A percentile compares a stretch with the other conserved stretches of the same genome.
Evolutionary conservation across 1,140 invertebrate genomes (phyloP).

Genomic region (Drosophila leontia): DNA sequence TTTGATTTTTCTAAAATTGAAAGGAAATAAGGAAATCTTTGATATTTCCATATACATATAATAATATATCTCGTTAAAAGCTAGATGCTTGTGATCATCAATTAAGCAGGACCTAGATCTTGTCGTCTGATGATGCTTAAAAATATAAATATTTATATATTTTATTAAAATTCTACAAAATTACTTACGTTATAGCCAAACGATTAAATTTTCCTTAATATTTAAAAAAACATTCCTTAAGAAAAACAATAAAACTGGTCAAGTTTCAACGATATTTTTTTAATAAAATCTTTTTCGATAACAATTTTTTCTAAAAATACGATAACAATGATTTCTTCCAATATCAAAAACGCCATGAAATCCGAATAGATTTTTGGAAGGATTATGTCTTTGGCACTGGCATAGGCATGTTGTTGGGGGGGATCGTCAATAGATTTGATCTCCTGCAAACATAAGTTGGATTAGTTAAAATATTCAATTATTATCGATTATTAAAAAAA

Average conservation of each 20-base stretch:
- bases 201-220: background rate
- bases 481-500: slow-evolving; percentile 1
- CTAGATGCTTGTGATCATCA: background rate
- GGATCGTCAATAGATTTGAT: slow-evolving; percentile 23
- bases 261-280: slow-evolving; percentile 7
- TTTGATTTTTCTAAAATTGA: background rate
- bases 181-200: background rate
- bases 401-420: background rate
- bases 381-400: background rate
- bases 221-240: too few relatives aligned
- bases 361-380: background rate
- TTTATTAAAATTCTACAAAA: background rate
- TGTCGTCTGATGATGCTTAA: background rate
- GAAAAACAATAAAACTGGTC: background rate
- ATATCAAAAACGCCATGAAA: slow-evolving; percentile 5
- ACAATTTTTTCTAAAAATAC: slow-evolving; percentile 8
- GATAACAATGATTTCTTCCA: slow-evolving; percentile 1
- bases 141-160: too few relatives aligned
- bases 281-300: slow-evolving; percentile 1
- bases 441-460: slow-evolving; percentile 39
- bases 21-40: background rate
- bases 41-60: background rate
- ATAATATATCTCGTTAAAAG: too few relatives aligned
- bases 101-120: background rate
- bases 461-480: slow-evolving; percentile 23